Percentiles rank a stretch among this genome's conserved stretches.
Conservation (phyloP, 2,113 vertebrate species). For the Petrocephalus zakoni region DNA sequence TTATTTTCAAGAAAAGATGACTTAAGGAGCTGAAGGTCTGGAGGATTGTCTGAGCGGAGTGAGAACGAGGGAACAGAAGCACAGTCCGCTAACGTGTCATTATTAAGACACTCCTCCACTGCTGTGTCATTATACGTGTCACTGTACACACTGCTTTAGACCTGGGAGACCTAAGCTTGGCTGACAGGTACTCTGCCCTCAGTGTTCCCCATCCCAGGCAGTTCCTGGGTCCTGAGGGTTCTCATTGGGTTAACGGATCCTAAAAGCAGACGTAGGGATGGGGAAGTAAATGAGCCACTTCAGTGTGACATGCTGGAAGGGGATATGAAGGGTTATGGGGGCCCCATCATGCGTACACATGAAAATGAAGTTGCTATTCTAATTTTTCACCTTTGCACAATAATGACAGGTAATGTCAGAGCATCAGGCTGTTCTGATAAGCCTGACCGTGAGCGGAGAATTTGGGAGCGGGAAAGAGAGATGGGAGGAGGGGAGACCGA, state of each 20-base stretch:
- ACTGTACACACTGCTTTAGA: neutral
- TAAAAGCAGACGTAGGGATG: neutral
- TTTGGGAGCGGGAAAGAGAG: neutral
- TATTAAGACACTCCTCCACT: too few species aligned
- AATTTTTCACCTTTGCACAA: neutral
- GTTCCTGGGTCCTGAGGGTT: neutral
- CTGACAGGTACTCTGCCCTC: neutral
- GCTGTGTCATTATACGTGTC: neutral
- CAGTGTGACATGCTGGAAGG: neutral
- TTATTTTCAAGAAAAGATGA: neutral
- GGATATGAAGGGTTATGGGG: neutral
- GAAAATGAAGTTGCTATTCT: neutral
- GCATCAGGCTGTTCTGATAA: neutral
- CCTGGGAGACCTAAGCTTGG: neutral
- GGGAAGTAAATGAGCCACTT: neutral
- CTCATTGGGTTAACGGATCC: neutral
- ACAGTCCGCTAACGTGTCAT: too few species aligned
- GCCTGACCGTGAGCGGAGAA: neutral
- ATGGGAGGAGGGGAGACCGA: neutral
- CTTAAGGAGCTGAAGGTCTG: neutral
- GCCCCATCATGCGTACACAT: neutral
- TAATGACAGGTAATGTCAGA: neutral
- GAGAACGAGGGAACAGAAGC: too few species aligned
- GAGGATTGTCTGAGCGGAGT: neutral
- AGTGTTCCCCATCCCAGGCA: neutral